These are phyloP conservation scores for Lithobius niger DNA, from an alignment of 1,140 invertebrate species.

Conservation along the genomic window DNA sequence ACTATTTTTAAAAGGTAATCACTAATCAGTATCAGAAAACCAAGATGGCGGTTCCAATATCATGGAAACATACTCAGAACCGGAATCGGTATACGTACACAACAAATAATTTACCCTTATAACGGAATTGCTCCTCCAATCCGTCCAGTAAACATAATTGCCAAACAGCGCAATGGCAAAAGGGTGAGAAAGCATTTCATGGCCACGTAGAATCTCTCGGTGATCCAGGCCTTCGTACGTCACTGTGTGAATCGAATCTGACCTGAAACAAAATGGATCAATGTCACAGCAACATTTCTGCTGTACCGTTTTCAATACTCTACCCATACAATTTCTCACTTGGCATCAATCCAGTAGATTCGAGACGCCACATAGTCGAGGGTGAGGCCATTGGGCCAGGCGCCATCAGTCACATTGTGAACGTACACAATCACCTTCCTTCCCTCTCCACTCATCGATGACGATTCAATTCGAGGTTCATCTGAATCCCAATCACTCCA, in stretches of 20 bases:
- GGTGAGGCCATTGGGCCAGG: slow-evolving; percentile 55
- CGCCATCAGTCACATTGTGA: slow-evolving; percentile 34
- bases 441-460: slow-evolving; percentile 44
- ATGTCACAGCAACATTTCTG: too few relatives aligned
- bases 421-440: slow-evolving; percentile 32
- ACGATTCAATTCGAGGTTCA: slow-evolving; percentile 43
- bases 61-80: too few relatives aligned
- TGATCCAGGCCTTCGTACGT: slow-evolving; percentile 44
- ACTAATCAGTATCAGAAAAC: too few relatives aligned
- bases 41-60: too few relatives aligned
- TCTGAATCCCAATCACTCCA: slow-evolving; percentile 49
- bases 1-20: too few relatives aligned
- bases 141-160: slow-evolving; percentile 50
- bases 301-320: too few relatives aligned
- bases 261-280: slow-evolving; percentile 41
- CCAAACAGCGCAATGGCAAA: slow-evolving; percentile 50
- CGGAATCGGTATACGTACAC: too few relatives aligned
- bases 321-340: too few relatives aligned
- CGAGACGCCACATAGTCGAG: slow-evolving; percentile 43
- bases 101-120: slow-evolving; percentile 37
- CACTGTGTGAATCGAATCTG: slow-evolving; percentile 69
- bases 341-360: slow-evolving; percentile 55
- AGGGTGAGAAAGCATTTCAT: slow-evolving; percentile 44
- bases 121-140: slow-evolving; percentile 50
- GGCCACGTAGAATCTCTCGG: slow-evolving; percentile 37